phyloP scores from a whole-genome alignment of 2,113 vertebrate species.

The Pithys albifrons region DNA sequence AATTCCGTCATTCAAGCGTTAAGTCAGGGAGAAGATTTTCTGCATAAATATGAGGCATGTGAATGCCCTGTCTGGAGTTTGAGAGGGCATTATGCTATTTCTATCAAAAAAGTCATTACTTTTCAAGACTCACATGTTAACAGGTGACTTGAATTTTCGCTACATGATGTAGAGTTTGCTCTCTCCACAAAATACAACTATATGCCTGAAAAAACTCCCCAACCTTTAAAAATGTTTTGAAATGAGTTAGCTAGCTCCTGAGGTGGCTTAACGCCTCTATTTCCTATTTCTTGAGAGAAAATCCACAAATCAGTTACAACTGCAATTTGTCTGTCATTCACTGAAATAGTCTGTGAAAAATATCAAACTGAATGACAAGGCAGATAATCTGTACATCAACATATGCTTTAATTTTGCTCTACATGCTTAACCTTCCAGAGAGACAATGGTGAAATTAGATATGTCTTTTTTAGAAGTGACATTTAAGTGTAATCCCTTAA shows the following conservation, averaged over 20 bases:
- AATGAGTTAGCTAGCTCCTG: not conserved
- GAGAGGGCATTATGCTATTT: not conserved
- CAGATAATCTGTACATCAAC: conserved; percentile 39
- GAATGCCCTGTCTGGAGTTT: not conserved
- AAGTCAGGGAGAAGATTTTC: not conserved
- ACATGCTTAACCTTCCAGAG: conserved; percentile 36
- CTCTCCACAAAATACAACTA: not conserved
- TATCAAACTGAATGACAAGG: conserved; percentile 39
- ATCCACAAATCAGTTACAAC: not conserved
- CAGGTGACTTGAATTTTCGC: not conserved
- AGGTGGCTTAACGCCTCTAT: not conserved
- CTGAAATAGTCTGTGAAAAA: conserved; percentile 34
- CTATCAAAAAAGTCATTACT: not conserved
- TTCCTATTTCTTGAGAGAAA: not conserved
- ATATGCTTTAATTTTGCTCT: conserved; percentile 33
- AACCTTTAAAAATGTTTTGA: not conserved
- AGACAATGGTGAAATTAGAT: conserved; percentile 47
- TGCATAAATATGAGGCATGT: not conserved
- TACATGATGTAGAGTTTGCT: not conserved
- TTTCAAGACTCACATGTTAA: not conserved
- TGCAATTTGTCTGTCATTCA: conserved; percentile 53
- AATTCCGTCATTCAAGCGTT: not conserved
- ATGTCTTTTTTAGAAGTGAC: conserved; percentile 32
- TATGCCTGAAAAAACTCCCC: not conserved
- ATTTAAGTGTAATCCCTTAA: conserved; percentile 42